Conservation (phyloP, 2,888 invertebrate genomes). For the Chymomyza caudatula region DNA sequence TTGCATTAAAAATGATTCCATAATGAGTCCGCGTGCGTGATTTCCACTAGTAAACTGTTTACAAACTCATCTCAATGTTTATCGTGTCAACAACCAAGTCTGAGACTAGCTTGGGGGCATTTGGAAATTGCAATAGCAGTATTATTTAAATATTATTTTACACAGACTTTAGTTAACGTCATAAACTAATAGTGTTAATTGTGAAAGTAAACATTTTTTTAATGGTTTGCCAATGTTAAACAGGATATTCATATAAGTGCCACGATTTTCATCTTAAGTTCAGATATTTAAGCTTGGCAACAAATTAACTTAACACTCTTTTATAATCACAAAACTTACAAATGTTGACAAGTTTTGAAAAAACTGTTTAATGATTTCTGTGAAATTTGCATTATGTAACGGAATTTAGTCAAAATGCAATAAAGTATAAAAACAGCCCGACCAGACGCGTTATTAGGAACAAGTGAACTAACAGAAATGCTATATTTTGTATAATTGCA, state of each 20-base stretch:
- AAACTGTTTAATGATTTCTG: no score
- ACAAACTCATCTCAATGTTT: neutral
- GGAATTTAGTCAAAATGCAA: no score
- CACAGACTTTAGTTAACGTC: neutral
- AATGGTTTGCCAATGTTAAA: conserved; percentile 39
- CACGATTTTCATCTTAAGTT: no score
- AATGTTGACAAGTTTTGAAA: no score
- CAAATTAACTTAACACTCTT: no score
- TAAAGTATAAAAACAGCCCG: no score
- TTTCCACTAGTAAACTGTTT: neutral
- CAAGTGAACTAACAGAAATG: no score
- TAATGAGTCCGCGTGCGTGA: neutral
- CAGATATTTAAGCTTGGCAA: no score
- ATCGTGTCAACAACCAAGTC: neutral
- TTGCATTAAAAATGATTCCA: neutral
- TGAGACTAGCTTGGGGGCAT: neutral
- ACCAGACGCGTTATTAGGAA: no score
- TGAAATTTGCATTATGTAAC: no score
- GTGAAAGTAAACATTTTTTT: conserved; percentile 9
- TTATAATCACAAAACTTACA: no score
- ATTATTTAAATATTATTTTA: neutral
- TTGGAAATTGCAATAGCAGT: neutral
- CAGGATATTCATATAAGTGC: conserved; percentile 41
- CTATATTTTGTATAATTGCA: no score
- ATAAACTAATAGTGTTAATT: neutral